A percentile compares a stretch with the other conserved stretches of the same genome.
phyloP scores from a whole-genome alignment of 1,140 invertebrate species.

The Hermetia illucens region DNA sequence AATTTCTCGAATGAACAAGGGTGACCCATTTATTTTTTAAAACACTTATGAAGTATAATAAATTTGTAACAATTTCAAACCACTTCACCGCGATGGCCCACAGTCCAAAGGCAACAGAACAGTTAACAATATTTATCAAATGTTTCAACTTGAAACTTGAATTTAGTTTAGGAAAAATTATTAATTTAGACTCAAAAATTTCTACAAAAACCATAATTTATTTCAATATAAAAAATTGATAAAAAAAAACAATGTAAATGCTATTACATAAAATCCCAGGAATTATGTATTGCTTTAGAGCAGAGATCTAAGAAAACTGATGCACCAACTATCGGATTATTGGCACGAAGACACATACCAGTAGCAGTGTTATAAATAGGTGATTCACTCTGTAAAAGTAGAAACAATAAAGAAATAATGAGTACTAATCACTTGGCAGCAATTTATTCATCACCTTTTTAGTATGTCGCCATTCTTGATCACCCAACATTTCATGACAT shows the following conservation, averaged over 20 bases:
- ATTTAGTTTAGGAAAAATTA: too few relatives aligned
- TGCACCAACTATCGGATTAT: conserved; percentile 34
- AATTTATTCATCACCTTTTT: conserved; percentile 39
- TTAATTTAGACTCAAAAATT: too few relatives aligned
- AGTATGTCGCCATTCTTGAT: conserved; percentile 78
- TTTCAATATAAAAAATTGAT: too few relatives aligned
- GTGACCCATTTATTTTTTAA: too few relatives aligned
- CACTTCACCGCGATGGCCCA: too few relatives aligned
- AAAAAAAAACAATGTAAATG: conserved; percentile 17
- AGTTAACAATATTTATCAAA: too few relatives aligned
- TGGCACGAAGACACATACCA: conserved; percentile 62
- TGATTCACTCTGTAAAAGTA: conserved; percentile 34
- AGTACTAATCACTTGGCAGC: conserved; percentile 1
- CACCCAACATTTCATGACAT: conserved; percentile 81
- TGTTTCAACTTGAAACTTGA: too few relatives aligned
- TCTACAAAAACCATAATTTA: too few relatives aligned
- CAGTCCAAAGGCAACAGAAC: too few relatives aligned
- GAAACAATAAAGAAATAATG: conserved; percentile 1
- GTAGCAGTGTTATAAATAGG: conserved; percentile 76
- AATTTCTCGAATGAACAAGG: too few relatives aligned
- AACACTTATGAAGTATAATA: too few relatives aligned
- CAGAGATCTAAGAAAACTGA: conserved; percentile 57
- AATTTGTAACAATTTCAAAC: too few relatives aligned
- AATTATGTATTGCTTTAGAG: conserved; percentile 40
- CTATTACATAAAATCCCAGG: conserved; percentile 64